Conservation (phyloP, 2,797 vertebrate genomes). For the Knipowitschia caucasica region DNA sequence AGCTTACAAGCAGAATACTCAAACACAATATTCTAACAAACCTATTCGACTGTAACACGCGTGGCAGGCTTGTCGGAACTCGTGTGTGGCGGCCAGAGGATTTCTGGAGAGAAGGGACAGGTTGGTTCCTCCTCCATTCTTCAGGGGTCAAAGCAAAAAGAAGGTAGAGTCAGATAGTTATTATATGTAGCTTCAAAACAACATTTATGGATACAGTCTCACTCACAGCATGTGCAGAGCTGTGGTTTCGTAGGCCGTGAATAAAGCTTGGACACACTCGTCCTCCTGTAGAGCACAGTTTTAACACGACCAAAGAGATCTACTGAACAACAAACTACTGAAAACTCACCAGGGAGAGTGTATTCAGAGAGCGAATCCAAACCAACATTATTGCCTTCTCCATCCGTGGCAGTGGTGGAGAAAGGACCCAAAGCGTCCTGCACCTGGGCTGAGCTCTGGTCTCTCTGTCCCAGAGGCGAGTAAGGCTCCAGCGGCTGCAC, state of each 20-base stretch:
- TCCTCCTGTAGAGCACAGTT: conserved; percentile 64
- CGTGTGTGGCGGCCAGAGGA: conserved; percentile 87
- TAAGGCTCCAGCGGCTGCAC: conserved; percentile 85
- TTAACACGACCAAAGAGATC: neutral
- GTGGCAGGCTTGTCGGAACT: conserved; percentile 95
- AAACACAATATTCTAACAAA: conserved; percentile 39
- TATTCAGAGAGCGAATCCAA: conserved; percentile 81
- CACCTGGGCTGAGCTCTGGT: conserved; percentile 74
- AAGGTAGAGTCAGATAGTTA: neutral
- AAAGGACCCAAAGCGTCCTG: conserved; percentile 87
- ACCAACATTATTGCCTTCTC: conserved; percentile 62
- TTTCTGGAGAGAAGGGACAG: conserved; percentile 91
- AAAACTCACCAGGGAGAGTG: conserved; percentile 70
- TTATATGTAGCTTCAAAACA: neutral
- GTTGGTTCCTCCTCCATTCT: conserved; percentile 81
- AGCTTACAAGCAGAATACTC: neutral
- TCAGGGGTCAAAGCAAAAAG: neutral
- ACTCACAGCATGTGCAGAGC: conserved; percentile 68
- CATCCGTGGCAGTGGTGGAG: conserved; percentile 46
- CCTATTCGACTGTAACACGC: conserved; percentile 97
- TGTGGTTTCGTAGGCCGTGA: conserved; percentile 76
- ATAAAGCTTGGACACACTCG: conserved; percentile 79
- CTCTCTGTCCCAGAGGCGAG: conserved; percentile 68
- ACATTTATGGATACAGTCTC: neutral
- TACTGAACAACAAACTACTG: neutral